phyloP scores from a whole-genome alignment of 2,797 vertebrate species.

The Cyprinella venusta region DNA sequence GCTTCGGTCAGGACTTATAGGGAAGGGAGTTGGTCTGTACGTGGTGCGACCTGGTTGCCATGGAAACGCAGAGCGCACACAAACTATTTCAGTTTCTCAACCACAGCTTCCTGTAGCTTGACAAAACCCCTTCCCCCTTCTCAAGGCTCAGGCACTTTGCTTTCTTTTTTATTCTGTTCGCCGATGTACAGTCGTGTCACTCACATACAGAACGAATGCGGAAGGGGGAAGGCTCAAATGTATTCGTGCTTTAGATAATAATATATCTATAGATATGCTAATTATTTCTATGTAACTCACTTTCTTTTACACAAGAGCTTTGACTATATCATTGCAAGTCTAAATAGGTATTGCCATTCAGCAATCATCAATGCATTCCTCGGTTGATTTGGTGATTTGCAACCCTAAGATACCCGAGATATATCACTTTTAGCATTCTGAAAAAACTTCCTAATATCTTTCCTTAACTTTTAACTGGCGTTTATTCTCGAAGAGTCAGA shows the following conservation, averaged over 20 bases:
- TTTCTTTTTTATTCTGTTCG: conserved; percentile 54
- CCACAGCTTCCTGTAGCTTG: conserved; percentile 82
- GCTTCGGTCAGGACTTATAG: conserved; percentile 67
- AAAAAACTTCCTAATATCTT: background rate
- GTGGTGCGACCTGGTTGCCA: conserved; percentile 78
- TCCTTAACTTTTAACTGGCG: background rate
- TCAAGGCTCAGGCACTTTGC: conserved; percentile 35
- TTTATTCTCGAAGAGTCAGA: background rate
- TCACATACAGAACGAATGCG: background rate
- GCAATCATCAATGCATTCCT: background rate
- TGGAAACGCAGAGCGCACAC: conserved; percentile 71
- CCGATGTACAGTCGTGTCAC: background rate
- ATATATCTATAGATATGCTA: background rate
- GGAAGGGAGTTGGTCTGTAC: conserved; percentile 76
- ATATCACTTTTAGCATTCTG: background rate
- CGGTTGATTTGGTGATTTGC: background rate
- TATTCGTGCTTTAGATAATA: background rate
- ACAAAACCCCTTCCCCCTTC: conserved; percentile 45
- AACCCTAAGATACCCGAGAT: background rate
- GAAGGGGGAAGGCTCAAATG: background rate
- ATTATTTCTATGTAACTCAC: background rate
- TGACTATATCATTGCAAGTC: background rate
- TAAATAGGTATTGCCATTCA: background rate
- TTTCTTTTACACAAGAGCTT: no score
- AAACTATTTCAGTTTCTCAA: conserved; percentile 78